A percentile compares a stretch with the other conserved stretches of the same genome.
Evolutionary conservation across 2,113 vertebrate genomes (phyloP).

Genomic region (Rhinichthys klamathensis): DNA sequence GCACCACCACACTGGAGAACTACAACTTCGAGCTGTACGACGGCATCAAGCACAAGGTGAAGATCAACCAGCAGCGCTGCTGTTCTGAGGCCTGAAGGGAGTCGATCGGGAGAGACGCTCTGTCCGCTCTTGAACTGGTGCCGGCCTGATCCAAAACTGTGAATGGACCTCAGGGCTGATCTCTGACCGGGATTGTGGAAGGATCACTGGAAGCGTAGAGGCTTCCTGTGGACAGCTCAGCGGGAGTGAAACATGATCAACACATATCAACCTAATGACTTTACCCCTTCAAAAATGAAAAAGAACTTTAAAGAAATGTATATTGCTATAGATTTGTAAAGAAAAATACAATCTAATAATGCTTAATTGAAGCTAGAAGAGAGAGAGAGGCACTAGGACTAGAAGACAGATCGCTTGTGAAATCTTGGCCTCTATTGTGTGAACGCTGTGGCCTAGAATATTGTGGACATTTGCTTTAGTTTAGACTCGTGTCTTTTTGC

Average conservation of each 20-base stretch:
- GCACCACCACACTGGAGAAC: slow-evolving; percentile 96
- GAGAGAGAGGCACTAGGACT: slow-evolving; percentile 65
- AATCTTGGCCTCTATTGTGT: slow-evolving; percentile 70
- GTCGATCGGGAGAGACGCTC: background rate
- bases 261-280: slow-evolving; percentile 81
- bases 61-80: slow-evolving; percentile 97
- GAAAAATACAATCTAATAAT: slow-evolving; percentile 59
- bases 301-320: slow-evolving; percentile 61
- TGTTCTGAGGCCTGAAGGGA: slow-evolving; percentile 91
- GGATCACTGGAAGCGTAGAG: slow-evolving; percentile 20
- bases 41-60: slow-evolving; percentile 97
- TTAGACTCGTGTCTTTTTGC: slow-evolving; percentile 74
- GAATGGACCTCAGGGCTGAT: slow-evolving; percentile 47
- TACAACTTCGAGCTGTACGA: slow-evolving; percentile 98
- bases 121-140: slow-evolving; percentile 36
- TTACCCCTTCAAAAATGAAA: slow-evolving; percentile 34
- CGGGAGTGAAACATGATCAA: slow-evolving; percentile 69
- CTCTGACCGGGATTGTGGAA: slow-evolving; percentile 31
- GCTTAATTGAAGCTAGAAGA: slow-evolving; percentile 61
- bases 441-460: slow-evolving; percentile 78
- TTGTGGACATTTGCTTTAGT: slow-evolving; percentile 73
- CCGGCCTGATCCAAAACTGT: slow-evolving; percentile 59
- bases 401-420: slow-evolving; percentile 51
- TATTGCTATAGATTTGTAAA: slow-evolving; percentile 73
- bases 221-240: slow-evolving; percentile 57